A percentile compares a stretch with the other conserved stretches of the same genome.
Evolutionary conservation across 2,797 vertebrate species (phyloP).

Genomic region (Hemitrygon akajei): DNA sequence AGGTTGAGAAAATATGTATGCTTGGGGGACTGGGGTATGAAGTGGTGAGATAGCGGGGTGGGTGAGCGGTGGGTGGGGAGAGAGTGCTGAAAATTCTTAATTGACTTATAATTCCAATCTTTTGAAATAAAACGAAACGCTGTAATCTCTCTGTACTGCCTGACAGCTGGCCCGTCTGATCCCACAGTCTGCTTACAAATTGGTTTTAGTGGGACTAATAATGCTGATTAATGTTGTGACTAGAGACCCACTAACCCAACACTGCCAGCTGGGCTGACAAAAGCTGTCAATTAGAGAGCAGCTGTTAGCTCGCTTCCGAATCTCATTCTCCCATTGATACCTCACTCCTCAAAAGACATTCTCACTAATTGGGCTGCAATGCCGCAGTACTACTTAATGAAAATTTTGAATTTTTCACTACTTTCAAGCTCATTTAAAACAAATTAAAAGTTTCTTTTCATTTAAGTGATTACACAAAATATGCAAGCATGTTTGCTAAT

Average conservation of each 20-base stretch:
- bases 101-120: conserved; percentile 63
- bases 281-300: conserved; percentile 60
- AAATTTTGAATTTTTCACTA: background rate
- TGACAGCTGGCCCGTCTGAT: conserved; percentile 93
- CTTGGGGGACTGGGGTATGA: background rate
- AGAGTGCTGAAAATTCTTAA: conserved; percentile 51
- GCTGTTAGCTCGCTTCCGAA: conserved; percentile 48
- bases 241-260: conserved; percentile 75
- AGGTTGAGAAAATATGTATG: background rate
- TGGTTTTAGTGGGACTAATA: conserved; percentile 88
- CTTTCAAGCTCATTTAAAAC: background rate
- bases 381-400: background rate
- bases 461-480: background rate
- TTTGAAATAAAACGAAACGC: conserved; percentile 61
- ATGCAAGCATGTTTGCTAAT: background rate
- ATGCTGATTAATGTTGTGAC: conserved; percentile 88
- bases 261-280: conserved; percentile 70
- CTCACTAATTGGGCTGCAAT: conserved; percentile 15
- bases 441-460: background rate
- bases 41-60: background rate
- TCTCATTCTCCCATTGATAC: conserved; percentile 34
- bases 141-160: conserved; percentile 57
- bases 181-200: conserved; percentile 83
- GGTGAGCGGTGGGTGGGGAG: conserved; percentile 24
- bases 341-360: conserved; percentile 29